Conservation (phyloP, 2,888 invertebrate species). For the Halictus ligatus region DNA sequence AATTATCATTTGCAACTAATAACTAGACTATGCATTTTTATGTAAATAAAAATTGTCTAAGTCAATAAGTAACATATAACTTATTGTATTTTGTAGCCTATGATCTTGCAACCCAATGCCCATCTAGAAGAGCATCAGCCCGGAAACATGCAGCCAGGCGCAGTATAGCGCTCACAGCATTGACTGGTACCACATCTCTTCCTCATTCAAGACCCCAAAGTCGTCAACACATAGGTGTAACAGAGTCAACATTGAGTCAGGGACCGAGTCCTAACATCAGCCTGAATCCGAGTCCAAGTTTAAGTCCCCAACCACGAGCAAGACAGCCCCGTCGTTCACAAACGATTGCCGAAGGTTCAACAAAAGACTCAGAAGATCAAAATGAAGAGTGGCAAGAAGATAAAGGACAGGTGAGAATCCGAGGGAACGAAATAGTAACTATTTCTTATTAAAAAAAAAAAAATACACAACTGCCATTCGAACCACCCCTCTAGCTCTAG, state of each 20-base stretch:
- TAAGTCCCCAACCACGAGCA: conserved; percentile 77
- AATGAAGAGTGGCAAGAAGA: conserved; percentile 67
- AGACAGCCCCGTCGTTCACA: conserved; percentile 75
- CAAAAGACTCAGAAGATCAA: conserved; percentile 64
- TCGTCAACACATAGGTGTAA: conserved; percentile 74
- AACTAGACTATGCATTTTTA: not conserved
- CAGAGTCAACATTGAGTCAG: conserved; percentile 68
- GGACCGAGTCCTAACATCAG: conserved; percentile 77
- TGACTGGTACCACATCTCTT: conserved; percentile 87
- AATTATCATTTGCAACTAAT: conserved; percentile 74
- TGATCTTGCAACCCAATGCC: conserved; percentile 93
- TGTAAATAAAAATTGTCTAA: not conserved
- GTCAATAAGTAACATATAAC: not conserved
- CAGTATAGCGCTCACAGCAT: conserved; percentile 84
- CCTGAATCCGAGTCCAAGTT: conserved; percentile 76
- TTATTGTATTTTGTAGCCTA: conserved; percentile 86
- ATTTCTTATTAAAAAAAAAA: too few relatives aligned
- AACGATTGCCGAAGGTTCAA: conserved; percentile 68
- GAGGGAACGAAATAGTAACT: not conserved
- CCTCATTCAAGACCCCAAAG: conserved; percentile 89
- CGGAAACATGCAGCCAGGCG: conserved; percentile 89
- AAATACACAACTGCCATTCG: not conserved
- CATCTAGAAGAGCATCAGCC: conserved; percentile 89
- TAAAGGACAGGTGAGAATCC: conserved; percentile 62
- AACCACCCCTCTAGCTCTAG: too few relatives aligned